Evolutionary conservation across 2,888 invertebrate genomes (phyloP), one percentile per base, ranked within the genome.

Genomic region (Scaeva pyrastri): DNA sequence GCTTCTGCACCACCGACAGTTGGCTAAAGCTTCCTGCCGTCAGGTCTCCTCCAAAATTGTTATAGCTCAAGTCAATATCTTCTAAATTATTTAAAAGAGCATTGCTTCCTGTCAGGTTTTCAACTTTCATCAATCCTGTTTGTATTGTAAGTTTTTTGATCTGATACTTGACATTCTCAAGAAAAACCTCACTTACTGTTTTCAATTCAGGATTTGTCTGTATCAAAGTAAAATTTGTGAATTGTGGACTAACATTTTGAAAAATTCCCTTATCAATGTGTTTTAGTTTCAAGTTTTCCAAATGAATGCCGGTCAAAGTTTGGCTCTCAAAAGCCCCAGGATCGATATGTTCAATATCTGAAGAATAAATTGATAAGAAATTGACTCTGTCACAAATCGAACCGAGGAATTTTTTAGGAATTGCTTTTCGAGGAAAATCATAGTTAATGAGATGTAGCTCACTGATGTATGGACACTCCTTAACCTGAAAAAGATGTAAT

Each of bases 371-470:
- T 36, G 88, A 90, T 2, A 91, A 73, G 0, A 11, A n/a, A 1
- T 66, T 45, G 6, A 90, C 79, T 23, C 56, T 89, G 5, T 89
- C 23, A 0, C 62, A 75, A 68, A 89, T 90, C 0, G 41, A 58
- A 0, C 90, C 90, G 11, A 91, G 82, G 31, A 91, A 90, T 12
- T 88, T 89, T n/a, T 77, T 78, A 0, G 88, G 88, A 1, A 91
- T 45, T 16, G 36, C 88, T 7, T 78, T 87, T 12, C 89, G 26
- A 0, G 52, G 45, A 58, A 90, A 91, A 0, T 88, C 74, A 60
- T 90, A 91, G 62, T 88, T 90, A 56, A 90, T 89, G 0, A 91
- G 78, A n/a, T 89, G 88, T 5, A 91, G 73, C 10, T 90, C 90
- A 0, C 89, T 88, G 10, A 91, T 88, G 4, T 31, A 12, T 0